phyloP scores from a whole-genome alignment of 2,113 vertebrate species.

The Otocyon megalotis region DNA sequence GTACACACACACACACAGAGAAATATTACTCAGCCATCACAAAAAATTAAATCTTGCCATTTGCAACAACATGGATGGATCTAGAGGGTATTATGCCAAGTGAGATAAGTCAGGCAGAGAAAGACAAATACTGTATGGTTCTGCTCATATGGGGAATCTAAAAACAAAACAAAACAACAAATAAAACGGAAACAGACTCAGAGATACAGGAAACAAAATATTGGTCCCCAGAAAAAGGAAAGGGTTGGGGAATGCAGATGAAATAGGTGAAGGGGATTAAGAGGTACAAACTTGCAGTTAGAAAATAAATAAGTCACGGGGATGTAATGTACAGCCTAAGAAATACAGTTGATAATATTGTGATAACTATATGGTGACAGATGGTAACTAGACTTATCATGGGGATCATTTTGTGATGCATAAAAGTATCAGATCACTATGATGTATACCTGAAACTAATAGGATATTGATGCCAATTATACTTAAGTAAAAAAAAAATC shows the following conservation, averaged over 20 bases:
- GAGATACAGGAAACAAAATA: not conserved
- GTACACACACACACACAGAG: too few species aligned
- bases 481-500: constrained; percentile 36
- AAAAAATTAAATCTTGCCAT: too few species aligned
- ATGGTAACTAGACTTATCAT: not conserved
- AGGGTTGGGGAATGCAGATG: not conserved
- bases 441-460: not conserved
- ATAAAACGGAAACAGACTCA: not conserved
- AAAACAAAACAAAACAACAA: not conserved
- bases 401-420: not conserved
- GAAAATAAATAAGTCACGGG: not conserved
- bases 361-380: not conserved
- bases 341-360: not conserved
- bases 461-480: not conserved
- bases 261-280: not conserved
- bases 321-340: not conserved
- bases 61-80: too few species aligned
- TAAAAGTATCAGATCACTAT: not conserved
- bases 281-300: not conserved
- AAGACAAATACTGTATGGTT: too few species aligned
- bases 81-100: too few species aligned
- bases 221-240: not conserved
- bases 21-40: too few species aligned
- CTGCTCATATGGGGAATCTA: not conserved
- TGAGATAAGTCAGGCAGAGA: too few species aligned